Percentiles rank a stretch among this genome's conserved stretches.
phyloP scores from a whole-genome alignment of 2,797 vertebrate genomes.

The Bradypodion ventrale region DNA sequence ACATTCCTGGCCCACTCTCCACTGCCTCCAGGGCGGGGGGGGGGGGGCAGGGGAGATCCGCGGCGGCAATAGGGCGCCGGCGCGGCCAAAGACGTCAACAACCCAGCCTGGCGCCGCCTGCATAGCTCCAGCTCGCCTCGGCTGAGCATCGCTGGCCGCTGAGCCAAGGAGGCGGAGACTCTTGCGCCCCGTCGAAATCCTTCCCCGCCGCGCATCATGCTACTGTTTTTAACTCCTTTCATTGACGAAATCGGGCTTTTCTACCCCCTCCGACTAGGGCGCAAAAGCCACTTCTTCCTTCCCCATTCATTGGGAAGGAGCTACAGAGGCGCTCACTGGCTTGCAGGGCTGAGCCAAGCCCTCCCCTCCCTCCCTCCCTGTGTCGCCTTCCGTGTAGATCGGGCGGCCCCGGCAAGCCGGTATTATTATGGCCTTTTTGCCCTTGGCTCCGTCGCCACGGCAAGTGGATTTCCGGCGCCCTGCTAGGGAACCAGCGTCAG shows the following conservation, averaged over 20 bases:
- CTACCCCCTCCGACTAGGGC: background rate
- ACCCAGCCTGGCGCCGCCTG: background rate
- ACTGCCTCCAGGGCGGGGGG: too few species aligned
- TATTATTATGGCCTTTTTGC: constrained; percentile 30
- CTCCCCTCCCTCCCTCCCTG: background rate
- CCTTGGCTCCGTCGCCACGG: background rate
- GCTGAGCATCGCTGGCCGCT: background rate
- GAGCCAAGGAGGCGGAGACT: background rate
- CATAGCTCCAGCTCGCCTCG: constrained; percentile 29
- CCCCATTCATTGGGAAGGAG: constrained; percentile 1
- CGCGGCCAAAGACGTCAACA: constrained; percentile 9
- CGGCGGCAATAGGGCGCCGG: background rate
- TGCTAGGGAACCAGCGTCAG: background rate
- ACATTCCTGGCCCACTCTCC: background rate
- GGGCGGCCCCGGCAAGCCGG: constrained; percentile 10
- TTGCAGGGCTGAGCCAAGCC: background rate
- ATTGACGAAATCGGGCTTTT: background rate
- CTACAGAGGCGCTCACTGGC: constrained; percentile 4
- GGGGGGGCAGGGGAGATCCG: constrained; percentile 36
- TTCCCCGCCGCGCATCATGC: background rate
- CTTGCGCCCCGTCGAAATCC: background rate
- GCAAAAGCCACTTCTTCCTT: background rate
- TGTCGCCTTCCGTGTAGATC: constrained; percentile 9
- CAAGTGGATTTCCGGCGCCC: background rate
- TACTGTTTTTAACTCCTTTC: background rate